phyloP scores from a whole-genome alignment of 2,888 invertebrate genomes.

The Lasioglossum figueresi region DNA sequence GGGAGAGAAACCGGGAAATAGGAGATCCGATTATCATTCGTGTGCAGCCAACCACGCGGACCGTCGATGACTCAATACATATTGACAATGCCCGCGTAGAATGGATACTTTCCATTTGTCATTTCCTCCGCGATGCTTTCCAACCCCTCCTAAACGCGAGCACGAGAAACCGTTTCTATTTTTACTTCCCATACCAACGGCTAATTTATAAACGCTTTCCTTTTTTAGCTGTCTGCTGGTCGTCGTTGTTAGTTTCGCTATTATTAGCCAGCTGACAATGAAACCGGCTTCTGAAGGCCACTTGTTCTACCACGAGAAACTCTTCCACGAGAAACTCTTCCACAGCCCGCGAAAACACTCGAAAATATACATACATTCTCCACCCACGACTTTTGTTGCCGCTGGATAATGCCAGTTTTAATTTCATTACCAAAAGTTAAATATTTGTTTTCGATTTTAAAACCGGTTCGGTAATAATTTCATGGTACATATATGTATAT shows the following conservation, averaged over 20 bases:
- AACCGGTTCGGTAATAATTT: background rate
- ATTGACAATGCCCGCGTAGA: constrained; percentile 7
- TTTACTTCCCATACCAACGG: background rate
- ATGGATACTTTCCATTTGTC: constrained; percentile 10
- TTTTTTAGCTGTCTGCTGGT: background rate
- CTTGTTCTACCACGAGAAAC: background rate
- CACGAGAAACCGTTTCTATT: background rate
- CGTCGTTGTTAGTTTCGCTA: background rate
- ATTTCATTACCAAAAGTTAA: background rate
- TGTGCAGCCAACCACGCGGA: constrained; percentile 11
- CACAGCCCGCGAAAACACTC: background rate
- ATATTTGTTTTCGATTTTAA: background rate
- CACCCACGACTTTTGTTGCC: background rate
- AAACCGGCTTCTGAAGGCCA: background rate
- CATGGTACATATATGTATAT: background rate
- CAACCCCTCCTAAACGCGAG: too few relatives aligned
- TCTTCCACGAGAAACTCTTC: background rate
- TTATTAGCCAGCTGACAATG: background rate
- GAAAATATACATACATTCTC: background rate
- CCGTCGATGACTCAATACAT: constrained; percentile 26
- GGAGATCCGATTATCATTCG: constrained; percentile 41
- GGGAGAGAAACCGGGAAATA: constrained; percentile 6
- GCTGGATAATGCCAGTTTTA: background rate
- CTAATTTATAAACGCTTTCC: constrained; percentile 8
- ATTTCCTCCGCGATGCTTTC: background rate